Conservation (phyloP, 2,113 vertebrate genomes). For the Sturnus vulgaris region DNA sequence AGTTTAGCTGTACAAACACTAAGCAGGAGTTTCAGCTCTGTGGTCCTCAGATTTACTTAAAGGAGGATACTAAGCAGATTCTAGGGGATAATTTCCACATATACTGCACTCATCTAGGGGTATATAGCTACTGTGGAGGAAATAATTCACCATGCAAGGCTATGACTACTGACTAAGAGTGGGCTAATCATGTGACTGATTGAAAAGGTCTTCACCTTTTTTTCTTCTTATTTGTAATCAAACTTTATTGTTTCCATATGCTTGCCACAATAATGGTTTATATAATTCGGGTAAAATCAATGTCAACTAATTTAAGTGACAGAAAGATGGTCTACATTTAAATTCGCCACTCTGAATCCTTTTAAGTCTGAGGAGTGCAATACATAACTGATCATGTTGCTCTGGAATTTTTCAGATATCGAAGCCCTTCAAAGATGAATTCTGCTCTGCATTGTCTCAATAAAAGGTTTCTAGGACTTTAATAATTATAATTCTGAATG, state of each 20-base stretch:
- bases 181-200: neutral
- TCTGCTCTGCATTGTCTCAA: neutral
- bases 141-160: neutral
- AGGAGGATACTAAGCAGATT: neutral
- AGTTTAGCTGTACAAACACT: neutral
- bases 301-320: neutral
- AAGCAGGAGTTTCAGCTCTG: neutral
- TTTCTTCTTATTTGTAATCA: neutral
- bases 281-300: neutral
- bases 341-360: neutral
- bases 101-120: neutral
- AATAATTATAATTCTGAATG: neutral
- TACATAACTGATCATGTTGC: neutral
- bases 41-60: neutral
- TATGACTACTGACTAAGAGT: neutral
- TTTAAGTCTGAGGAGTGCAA: neutral
- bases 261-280: neutral
- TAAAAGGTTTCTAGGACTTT: neutral
- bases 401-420: neutral
- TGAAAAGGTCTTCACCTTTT: neutral
- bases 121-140: fast-evolving
- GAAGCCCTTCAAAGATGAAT: neutral
- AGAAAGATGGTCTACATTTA: neutral
- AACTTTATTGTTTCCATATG: neutral
- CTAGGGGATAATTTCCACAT: neutral